Percentiles rank a stretch among this genome's conserved stretches.
phyloP scores from a whole-genome alignment of 2,113 vertebrate genomes.

The Atractosteus spatula region DNA sequence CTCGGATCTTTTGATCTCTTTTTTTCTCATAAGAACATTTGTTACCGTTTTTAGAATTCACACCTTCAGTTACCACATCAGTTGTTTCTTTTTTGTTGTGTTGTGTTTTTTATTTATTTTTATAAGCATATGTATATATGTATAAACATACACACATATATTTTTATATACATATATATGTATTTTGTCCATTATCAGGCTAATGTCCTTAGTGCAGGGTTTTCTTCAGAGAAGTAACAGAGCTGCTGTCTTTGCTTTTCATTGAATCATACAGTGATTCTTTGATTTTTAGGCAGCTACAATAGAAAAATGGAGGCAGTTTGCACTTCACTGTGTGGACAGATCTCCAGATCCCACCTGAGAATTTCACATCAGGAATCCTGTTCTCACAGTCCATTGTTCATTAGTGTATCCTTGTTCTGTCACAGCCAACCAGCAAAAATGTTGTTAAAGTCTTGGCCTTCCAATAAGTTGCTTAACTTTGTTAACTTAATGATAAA shows the following conservation, averaged over 20 bases:
- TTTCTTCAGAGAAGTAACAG: not conserved
- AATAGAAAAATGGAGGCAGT: not conserved
- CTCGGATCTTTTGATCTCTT: no score
- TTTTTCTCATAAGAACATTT: no score
- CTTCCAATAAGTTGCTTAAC: slow-evolving; percentile 4
- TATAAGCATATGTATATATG: no score
- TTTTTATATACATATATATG: slow-evolving; percentile 10
- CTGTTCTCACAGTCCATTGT: no score
- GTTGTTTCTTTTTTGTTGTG: not conserved
- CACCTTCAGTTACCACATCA: not conserved
- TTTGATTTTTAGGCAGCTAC: no score
- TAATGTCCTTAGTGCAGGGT: slow-evolving; percentile 24
- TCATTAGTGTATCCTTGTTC: not conserved
- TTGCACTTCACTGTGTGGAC: not conserved
- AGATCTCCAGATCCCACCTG: not conserved
- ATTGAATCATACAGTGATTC: not conserved
- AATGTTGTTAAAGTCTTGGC: not conserved
- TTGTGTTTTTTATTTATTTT: not conserved
- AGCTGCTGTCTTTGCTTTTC: not conserved
- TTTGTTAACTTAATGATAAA: not conserved
- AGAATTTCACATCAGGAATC: not conserved
- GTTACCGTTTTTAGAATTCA: not conserved
- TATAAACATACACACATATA: not conserved
- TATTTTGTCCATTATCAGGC: not conserved
- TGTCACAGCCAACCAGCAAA: not conserved